Percentiles rank a stretch among this genome's conserved stretches.
Conservation (phyloP, 2,888 invertebrate genomes). For the Harpalus rufipes region DNA sequence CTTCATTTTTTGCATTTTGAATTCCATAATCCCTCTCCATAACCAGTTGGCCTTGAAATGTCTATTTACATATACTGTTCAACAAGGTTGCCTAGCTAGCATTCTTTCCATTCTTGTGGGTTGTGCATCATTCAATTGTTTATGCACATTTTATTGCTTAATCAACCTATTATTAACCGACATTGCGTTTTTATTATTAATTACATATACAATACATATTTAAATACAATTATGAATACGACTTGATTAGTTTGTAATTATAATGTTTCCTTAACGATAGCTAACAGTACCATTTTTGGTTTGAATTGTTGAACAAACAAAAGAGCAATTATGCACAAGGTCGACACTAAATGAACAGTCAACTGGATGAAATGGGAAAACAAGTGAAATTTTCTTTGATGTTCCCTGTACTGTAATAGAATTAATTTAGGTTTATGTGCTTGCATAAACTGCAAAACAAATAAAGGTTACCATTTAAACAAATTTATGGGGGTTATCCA, state of each 20-base stretch:
- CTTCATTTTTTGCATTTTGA: slow-evolving; percentile 39
- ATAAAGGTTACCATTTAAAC: too few species aligned
- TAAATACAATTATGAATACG: slow-evolving; percentile 18
- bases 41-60: slow-evolving; percentile 50
- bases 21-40: slow-evolving; percentile 56
- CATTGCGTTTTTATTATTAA: slow-evolving; percentile 29
- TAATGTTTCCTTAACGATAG: slow-evolving; percentile 2
- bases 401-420: slow-evolving; percentile 3
- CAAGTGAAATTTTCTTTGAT: slow-evolving; percentile 30
- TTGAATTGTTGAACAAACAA: slow-evolving; percentile 30
- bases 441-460: neutral
- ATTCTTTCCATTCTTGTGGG: slow-evolving; percentile 43
- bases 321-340: slow-evolving; percentile 44
- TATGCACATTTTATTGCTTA: slow-evolving; percentile 30
- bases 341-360: neutral
- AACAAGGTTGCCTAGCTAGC: slow-evolving; percentile 34
- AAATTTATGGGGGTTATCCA: too few species aligned
- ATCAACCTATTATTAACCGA: slow-evolving; percentile 23
- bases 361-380: neutral
- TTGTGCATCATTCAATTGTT: slow-evolving; percentile 54
- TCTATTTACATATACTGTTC: slow-evolving; percentile 55
- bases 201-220: slow-evolving; percentile 31
- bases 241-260: slow-evolving; percentile 28
- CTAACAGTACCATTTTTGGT: slow-evolving; percentile 37
- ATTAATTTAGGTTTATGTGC: slow-evolving; percentile 13